phyloP scores from a whole-genome alignment of 2,888 invertebrate species.

The Limnephilus rhombicus region DNA sequence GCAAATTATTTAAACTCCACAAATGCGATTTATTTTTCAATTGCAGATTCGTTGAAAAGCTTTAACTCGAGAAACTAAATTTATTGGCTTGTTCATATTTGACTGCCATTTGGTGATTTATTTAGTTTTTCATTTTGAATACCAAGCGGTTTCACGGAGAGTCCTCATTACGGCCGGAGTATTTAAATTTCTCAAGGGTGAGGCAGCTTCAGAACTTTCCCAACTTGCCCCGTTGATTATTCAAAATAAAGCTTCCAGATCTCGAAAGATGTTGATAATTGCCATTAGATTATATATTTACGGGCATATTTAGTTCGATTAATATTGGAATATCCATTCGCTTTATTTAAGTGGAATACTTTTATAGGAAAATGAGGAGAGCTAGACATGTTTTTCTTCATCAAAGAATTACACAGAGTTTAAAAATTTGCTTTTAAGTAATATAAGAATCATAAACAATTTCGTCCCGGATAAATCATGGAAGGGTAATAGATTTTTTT shows the following conservation, averaged over 20 bases:
- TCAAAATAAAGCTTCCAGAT: conserved; percentile 28
- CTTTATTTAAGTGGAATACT: background rate
- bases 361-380: background rate
- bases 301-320: background rate
- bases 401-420: too few species aligned
- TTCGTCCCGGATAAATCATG: background rate
- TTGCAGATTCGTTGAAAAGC: background rate
- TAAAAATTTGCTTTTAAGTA: too few species aligned
- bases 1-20: background rate
- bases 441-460: background rate
- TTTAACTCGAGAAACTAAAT: background rate
- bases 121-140: conserved; percentile 39
- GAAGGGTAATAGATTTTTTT: background rate
- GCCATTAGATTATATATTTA: background rate
- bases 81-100: conserved; percentile 25
- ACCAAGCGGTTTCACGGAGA: conserved; percentile 39
- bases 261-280: background rate
- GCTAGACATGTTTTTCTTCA: too few species aligned
- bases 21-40: background rate
- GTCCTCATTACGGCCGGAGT: conserved; percentile 37
- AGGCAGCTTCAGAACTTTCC: conserved; percentile 42
- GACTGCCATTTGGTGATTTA: conserved; percentile 44
- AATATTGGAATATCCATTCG: background rate
- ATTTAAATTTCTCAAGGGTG: conserved; percentile 52
- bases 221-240: conserved; percentile 48